These are phyloP conservation scores for Solenodon paradoxus DNA, from an alignment of 2,113 vertebrate species.

Conservation along the genomic window DNA sequence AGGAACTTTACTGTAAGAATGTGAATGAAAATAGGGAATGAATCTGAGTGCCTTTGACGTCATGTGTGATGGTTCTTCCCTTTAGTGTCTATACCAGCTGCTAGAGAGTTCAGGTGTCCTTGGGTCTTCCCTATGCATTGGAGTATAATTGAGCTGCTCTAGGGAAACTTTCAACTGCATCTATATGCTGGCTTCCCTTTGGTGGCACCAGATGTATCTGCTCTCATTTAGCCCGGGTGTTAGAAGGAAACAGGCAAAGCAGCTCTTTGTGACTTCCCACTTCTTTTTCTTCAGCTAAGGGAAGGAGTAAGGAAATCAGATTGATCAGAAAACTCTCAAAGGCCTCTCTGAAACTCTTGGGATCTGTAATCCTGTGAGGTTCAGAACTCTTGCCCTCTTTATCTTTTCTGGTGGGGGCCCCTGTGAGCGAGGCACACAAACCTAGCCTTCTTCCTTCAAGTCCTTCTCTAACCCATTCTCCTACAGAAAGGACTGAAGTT, in stretches of 20 bases:
- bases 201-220: background rate
- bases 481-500: background rate
- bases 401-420: background rate
- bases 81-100: too few relatives aligned
- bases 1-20: too few relatives aligned
- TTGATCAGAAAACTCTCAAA: background rate
- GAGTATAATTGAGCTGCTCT: background rate
- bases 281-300: background rate
- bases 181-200: background rate
- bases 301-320: background rate
- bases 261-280: background rate
- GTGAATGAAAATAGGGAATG: too few relatives aligned
- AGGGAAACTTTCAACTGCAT: background rate
- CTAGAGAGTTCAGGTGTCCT: background rate
- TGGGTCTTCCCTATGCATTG: background rate
- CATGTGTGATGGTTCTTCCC: background rate
- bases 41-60: background rate
- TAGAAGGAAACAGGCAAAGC: background rate
- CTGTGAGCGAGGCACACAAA: background rate
- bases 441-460: background rate
- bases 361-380: background rate
- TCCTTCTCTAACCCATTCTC: background rate
- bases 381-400: background rate
- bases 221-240: background rate
- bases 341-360: background rate